These are phyloP conservation scores for Thryonomys swinderianus DNA, from an alignment of 2,113 vertebrate genomes.

Conservation along the genomic window DNA sequence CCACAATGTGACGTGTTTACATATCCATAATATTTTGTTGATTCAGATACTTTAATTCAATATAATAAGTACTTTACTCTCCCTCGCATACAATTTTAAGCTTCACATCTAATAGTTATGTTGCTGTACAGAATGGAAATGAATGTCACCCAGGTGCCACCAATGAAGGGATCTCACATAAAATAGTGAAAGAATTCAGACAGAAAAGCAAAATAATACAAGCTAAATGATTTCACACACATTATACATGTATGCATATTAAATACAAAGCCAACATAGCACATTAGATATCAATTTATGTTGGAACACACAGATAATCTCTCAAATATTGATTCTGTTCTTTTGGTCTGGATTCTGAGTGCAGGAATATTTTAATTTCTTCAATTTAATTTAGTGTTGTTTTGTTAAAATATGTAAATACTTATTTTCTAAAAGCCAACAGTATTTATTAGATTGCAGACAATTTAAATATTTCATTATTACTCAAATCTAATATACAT, in stretches of 20 bases:
- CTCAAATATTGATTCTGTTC: neutral
- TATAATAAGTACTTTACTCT: neutral
- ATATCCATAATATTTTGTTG: neutral
- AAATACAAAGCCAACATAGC: neutral
- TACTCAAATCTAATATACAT: neutral
- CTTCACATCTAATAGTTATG: no score
- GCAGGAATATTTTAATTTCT: neutral
- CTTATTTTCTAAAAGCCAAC: neutral
- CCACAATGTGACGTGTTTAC: neutral
- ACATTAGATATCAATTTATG: neutral
- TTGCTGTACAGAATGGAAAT: neutral
- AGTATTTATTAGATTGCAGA: neutral
- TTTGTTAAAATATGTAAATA: neutral
- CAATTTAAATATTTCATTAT: neutral
- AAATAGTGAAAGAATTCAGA: neutral
- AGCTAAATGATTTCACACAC: no score
- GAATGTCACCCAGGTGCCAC: no score
- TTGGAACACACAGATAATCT: neutral
- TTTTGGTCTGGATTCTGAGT: neutral
- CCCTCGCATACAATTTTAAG: no score
- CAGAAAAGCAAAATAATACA: neutral
- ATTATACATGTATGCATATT: no score
- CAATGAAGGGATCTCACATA: no score
- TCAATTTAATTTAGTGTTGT: neutral
- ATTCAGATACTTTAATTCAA: neutral